Percentiles rank a stretch among this genome's conserved stretches.
Evolutionary conservation across 2,888 invertebrate species (phyloP).

Genomic region (Willowsia nigromaculata): DNA sequence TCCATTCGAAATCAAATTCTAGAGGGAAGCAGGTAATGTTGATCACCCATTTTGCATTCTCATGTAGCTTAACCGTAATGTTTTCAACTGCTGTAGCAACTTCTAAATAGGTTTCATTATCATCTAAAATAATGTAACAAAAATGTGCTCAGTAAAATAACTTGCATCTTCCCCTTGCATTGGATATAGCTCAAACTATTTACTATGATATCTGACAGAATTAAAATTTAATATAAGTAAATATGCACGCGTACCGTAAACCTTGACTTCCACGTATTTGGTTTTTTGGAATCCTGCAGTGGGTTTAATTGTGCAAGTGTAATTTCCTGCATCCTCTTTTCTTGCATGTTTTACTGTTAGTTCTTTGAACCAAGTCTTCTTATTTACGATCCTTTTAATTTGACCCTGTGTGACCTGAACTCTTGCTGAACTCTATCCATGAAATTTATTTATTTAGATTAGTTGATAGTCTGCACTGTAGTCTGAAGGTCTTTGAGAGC

Average conservation of each 20-base stretch:
- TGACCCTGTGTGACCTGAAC: too few species aligned
- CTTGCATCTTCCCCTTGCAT: too few species aligned
- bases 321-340: conserved; percentile 77
- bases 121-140: background rate
- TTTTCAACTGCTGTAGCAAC: conserved; percentile 74
- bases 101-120: conserved; percentile 74
- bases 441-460: too few species aligned
- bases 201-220: too few species aligned
- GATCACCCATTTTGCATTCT: conserved; percentile 78
- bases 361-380: background rate
- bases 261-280: conserved; percentile 57
- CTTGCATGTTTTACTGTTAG: conserved; percentile 74
- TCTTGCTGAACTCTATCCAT: too few species aligned
- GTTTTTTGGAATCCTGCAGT: conserved; percentile 6
- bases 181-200: too few species aligned
- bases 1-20: conserved; percentile 65
- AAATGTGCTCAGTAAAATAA: too few species aligned
- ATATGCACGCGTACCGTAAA: conserved; percentile 78
- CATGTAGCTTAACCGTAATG: conserved; percentile 69
- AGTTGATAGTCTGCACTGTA: background rate
- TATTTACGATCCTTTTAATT: background rate
- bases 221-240: too few species aligned
- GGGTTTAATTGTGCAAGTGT: conserved; percentile 77
- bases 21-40: conserved; percentile 77
- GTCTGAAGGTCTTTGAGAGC: too few species aligned